Conservation (phyloP, 2,888 invertebrate species). For the Penaeus monodon region DNA sequence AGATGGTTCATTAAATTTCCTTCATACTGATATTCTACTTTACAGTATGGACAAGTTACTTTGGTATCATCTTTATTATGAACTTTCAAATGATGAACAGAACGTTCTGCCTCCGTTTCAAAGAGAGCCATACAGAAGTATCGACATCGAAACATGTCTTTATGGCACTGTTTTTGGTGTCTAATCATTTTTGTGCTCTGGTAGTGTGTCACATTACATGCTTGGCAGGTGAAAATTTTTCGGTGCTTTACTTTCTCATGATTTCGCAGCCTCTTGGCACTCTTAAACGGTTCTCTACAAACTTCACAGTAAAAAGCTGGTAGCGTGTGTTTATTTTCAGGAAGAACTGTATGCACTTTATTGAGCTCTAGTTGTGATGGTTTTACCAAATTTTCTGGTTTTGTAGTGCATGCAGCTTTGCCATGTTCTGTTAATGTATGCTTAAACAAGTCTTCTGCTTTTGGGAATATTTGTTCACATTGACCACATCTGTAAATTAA, state of each 20-base stretch:
- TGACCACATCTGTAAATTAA: background rate
- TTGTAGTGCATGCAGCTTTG: too few species aligned
- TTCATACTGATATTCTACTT: slow-evolving; percentile 1
- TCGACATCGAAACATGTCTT: slow-evolving; percentile 29
- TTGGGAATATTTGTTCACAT: background rate
- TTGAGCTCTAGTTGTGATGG: too few species aligned
- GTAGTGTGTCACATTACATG: background rate
- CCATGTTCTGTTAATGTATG: too few species aligned
- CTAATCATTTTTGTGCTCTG: background rate
- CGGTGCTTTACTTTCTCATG: slow-evolving; percentile 20
- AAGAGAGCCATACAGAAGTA: slow-evolving; percentile 15
- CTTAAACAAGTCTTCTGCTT: too few species aligned
- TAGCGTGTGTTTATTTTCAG: background rate
- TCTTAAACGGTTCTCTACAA: background rate
- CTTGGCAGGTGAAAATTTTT: slow-evolving; percentile 14
- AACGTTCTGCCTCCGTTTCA: background rate
- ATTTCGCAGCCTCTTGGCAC: background rate
- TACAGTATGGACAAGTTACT: slow-evolving; percentile 22
- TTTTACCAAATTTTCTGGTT: too few species aligned
- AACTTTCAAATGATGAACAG: background rate
- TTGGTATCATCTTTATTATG: slow-evolving; percentile 4
- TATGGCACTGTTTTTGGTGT: slow-evolving; percentile 5
- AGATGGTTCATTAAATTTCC: slow-evolving; percentile 28
- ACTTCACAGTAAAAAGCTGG: background rate
- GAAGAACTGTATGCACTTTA: too few species aligned